Evolutionary conservation across 2,888 invertebrate genomes (phyloP), one percentile per base, ranked within the genome.

Genomic region (Alloplasta piceator): DNA sequence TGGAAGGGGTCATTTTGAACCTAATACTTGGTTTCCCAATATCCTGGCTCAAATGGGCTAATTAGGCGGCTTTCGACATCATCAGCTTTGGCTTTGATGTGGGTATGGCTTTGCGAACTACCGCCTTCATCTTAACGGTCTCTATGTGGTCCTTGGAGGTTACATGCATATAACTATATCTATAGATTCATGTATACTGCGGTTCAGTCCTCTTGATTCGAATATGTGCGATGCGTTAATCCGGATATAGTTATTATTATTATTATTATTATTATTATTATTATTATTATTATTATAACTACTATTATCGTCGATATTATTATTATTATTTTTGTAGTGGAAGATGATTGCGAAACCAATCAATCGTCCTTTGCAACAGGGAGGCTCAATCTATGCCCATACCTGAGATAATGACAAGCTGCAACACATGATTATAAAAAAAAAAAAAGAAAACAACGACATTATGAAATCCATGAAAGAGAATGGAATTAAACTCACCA

Each of bases 401-500:
- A 52, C 6, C 52, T 14, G 52, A 48, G 52, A 52, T 52, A 14
- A 48, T 48, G n/a, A 12, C 48, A 5, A n/a, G 12, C n/a, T 52
- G 16, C 14, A 52, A 52, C 14, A 26, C 26, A 12, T 50, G 4
- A 50, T 50, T 50, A 50, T 12, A 12, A 7, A 48, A 48, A n/a
- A 48, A 48, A 48, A 48, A 10, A n/a, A 48, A 26, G 26, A 26
- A 26, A 26, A 26, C 26, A 26, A 26, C 26, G 26, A 52, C 16
- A 14, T 52, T 14, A 43, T 43, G 0, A 9, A 43, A 43, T 9
- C 10, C 10, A 4, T 9, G 4, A 43, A 43, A 43, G 10, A 52
- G 14, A 52, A 52, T 6, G 14, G 12, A 6, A 14, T 36, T 4
- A n/a, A 89, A 96, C 97, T 96, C 94, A 98, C 98, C 98, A 98